These are phyloP conservation scores for Centroberyx gerrardi DNA, from an alignment of 2,797 vertebrate species.

Conservation along the genomic window DNA sequence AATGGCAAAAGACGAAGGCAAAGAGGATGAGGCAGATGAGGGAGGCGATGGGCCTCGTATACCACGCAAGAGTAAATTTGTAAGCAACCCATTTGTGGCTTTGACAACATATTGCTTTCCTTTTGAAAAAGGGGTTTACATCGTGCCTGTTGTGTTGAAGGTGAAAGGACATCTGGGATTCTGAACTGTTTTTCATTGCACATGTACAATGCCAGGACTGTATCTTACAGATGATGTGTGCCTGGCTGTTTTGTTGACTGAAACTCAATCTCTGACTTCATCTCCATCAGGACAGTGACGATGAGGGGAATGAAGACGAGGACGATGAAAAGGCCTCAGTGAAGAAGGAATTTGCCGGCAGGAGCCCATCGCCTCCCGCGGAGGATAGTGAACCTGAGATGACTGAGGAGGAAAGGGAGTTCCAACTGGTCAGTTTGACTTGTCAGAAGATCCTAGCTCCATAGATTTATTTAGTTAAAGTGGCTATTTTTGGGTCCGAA, in stretches of 20 bases:
- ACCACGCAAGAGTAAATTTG: slow-evolving; percentile 99
- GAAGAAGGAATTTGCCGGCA: slow-evolving; percentile 82
- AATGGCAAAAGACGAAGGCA: slow-evolving; percentile 90
- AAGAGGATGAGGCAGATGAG: slow-evolving; percentile 86
- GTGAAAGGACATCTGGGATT: not conserved
- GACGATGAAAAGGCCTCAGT: slow-evolving; percentile 84
- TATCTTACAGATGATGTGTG: not conserved
- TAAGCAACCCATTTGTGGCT: slow-evolving; percentile 81
- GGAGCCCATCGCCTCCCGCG: slow-evolving; percentile 91
- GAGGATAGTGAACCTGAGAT: slow-evolving; percentile 98
- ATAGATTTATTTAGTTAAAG: not conserved
- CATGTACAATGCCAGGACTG: not conserved
- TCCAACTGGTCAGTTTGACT: slow-evolving; percentile 91
- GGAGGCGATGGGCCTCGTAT: slow-evolving; percentile 90
- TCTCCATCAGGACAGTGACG: slow-evolving; percentile 85
- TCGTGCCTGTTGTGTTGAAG: not conserved
- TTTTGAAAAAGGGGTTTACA: not conserved
- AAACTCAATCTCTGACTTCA: not conserved
- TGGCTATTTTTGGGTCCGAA: not conserved
- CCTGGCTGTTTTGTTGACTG: not conserved
- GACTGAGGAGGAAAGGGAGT: slow-evolving; percentile 97
- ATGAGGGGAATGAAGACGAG: slow-evolving; percentile 88
- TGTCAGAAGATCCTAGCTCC: not conserved
- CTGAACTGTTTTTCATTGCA: not conserved
- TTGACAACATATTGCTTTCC: not conserved